Conservation (phyloP, 2,113 vertebrate species). For the human (Homo sapiens) region DNA sequence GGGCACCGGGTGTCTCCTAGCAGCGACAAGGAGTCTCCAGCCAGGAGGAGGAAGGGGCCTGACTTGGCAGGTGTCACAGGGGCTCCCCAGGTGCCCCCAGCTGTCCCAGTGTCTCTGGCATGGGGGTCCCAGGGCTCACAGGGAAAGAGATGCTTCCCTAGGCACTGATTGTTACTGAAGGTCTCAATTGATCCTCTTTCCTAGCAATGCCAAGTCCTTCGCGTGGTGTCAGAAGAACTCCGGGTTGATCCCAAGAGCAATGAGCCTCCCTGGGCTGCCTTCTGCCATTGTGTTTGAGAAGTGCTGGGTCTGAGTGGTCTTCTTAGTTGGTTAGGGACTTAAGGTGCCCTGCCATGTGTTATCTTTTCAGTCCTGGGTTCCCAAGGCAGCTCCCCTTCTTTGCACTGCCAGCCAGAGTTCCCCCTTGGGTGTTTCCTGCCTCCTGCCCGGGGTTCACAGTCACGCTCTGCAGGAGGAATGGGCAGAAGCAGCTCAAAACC, state of each 20-base stretch:
- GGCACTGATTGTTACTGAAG: not conserved
- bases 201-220: too few species aligned
- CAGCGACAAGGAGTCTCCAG: not conserved
- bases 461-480: not conserved
- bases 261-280: not conserved
- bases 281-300: not conserved
- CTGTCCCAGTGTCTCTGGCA: too few species aligned
- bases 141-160: not conserved
- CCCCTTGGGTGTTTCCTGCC: not conserved
- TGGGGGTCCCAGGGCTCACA: not conserved
- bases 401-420: not conserved
- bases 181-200: not conserved
- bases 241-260: not conserved
- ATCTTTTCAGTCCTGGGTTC: not conserved
- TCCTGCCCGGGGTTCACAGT: not conserved
- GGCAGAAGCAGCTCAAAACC: not conserved
- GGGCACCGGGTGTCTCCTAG: fast-evolving
- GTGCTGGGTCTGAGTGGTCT: not conserved
- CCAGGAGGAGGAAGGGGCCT: not conserved
- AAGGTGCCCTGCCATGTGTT: not conserved
- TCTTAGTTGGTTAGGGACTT: fast-evolving
- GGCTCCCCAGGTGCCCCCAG: too few species aligned
- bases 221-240: not conserved
- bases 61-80: too few species aligned
- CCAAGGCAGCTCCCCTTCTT: not conserved